Conservation (phyloP, 2,113 vertebrate genomes). For the Glaucidium brasilianum region DNA sequence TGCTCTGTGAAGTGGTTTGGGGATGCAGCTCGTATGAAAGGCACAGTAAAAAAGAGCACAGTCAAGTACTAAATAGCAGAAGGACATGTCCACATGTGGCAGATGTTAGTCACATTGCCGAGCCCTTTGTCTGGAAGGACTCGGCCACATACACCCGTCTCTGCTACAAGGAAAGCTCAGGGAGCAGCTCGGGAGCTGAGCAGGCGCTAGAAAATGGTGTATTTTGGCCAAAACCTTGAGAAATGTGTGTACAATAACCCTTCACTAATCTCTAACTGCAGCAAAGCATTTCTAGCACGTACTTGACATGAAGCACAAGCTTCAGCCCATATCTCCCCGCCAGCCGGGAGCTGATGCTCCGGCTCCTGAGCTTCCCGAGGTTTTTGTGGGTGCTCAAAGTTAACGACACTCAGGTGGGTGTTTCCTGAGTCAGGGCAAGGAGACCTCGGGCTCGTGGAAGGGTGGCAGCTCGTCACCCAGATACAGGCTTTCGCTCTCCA, state of each 20-base stretch:
- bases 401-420: fast-evolving
- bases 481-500: neutral
- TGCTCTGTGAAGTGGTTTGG: conserved; percentile 47
- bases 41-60: neutral
- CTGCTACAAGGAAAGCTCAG: fast-evolving
- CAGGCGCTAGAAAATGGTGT: fast-evolving
- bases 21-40: neutral
- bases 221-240: neutral
- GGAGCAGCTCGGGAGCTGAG: neutral
- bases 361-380: fast-evolving
- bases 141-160: neutral
- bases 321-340: fast-evolving
- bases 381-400: fast-evolving
- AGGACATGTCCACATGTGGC: neutral
- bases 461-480: neutral
- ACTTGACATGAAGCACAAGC: neutral
- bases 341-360: fast-evolving
- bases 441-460: neutral
- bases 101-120: neutral
- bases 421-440: fast-evolving
- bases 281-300: fast-evolving
- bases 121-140: neutral
- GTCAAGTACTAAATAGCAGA: neutral
- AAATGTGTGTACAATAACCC: neutral
- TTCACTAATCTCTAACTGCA: fast-evolving